phyloP scores from a whole-genome alignment of 2,113 vertebrate species.

The Ammodytes dubius region DNA sequence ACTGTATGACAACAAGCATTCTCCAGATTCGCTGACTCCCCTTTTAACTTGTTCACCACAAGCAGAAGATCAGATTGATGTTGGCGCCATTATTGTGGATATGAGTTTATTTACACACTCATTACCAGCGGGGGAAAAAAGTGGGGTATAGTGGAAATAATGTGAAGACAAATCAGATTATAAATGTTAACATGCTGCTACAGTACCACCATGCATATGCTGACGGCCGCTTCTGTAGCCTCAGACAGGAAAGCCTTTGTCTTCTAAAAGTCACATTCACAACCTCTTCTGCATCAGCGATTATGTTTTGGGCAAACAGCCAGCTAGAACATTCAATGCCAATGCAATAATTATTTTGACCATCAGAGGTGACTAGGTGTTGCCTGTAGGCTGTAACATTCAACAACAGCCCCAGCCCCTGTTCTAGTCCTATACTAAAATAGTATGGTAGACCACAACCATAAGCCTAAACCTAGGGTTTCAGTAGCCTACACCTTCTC shows the following conservation, averaged over 20 bases:
- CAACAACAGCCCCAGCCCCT: not conserved
- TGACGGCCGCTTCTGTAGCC: not conserved
- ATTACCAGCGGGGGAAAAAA: not conserved
- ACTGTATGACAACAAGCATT: too few species aligned
- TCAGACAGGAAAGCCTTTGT: not conserved
- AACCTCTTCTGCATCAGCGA: constrained; percentile 3
- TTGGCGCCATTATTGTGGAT: not conserved
- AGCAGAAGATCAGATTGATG: not conserved
- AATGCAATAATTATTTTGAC: not conserved
- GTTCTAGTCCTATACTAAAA: not conserved
- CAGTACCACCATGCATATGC: too few species aligned
- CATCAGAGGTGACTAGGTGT: not conserved
- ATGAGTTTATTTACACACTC: not conserved
- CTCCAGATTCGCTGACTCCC: too few species aligned
- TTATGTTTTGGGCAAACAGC: constrained; percentile 23
- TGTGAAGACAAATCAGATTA: constrained; percentile 2
- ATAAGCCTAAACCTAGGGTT: too few species aligned
- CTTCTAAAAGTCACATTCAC: constrained; percentile 41
- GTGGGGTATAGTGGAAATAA: not conserved
- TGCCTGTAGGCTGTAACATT: constrained; percentile 5
- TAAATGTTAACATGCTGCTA: not conserved
- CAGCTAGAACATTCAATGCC: constrained; percentile 12
- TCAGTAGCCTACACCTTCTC: too few species aligned
- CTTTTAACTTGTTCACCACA: not conserved
- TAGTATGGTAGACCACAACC: not conserved